Percentiles rank a stretch among this genome's conserved stretches.
Evolutionary conservation across 2,888 invertebrate species (phyloP).

Genomic region (Scaeva pyrastri): DNA sequence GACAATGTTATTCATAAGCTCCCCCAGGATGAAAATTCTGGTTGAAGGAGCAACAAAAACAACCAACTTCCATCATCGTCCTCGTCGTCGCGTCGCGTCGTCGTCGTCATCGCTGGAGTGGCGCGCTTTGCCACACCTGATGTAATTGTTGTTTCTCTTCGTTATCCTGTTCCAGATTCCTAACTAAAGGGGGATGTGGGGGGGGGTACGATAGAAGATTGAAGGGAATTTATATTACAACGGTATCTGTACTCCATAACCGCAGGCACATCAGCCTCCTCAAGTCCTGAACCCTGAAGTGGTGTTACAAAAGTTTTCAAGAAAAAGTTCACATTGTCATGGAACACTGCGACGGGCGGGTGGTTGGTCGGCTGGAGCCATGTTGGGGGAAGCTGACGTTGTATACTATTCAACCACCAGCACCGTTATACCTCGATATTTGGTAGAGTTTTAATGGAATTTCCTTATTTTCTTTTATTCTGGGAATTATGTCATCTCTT

Average conservation of each 20-base stretch:
- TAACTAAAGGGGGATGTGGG: background rate
- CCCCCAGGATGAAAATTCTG: conserved; percentile 20
- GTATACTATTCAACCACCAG: no score
- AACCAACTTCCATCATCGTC: conserved; percentile 40
- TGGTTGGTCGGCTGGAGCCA: background rate
- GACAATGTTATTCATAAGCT: conserved; percentile 22
- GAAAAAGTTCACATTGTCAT: background rate
- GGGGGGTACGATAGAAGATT: conserved; percentile 1
- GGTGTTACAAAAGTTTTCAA: conserved; percentile 15
- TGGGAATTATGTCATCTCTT: conserved; percentile 27
- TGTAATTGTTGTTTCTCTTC: conserved; percentile 10
- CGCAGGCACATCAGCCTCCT: background rate
- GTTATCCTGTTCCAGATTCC: conserved; percentile 22
- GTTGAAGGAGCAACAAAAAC: conserved; percentile 13
- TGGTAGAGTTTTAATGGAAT: conserved; percentile 54
- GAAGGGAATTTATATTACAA: conserved; percentile 44
- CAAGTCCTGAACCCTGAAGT: background rate
- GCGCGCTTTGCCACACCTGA: conserved; percentile 32
- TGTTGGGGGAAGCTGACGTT: no score
- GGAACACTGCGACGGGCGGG: background rate
- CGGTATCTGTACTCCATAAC: conserved; percentile 13
- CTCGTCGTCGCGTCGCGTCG: conserved; percentile 28
- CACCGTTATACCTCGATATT: background rate
- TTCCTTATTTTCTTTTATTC: conserved; percentile 47
- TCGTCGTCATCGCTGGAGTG: conserved; percentile 20